A percentile compares a stretch with the other conserved stretches of the same genome.
Conservation (phyloP, 2,888 invertebrate species). For the Hydraecia micacea region DNA sequence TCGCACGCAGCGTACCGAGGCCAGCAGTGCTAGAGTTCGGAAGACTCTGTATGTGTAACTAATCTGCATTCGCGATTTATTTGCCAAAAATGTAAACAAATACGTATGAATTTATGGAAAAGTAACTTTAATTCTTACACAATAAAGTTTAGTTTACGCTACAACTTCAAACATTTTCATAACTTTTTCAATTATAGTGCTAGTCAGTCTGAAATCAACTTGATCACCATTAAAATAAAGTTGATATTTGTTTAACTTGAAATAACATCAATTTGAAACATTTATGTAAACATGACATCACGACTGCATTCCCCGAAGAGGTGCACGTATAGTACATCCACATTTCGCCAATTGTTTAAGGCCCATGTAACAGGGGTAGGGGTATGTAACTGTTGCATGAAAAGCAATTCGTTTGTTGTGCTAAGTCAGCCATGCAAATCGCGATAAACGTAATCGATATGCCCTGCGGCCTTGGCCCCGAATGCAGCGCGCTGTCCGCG, state of each 20-base stretch:
- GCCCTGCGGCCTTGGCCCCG: constrained; percentile 84
- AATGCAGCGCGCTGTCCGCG: constrained; percentile 79
- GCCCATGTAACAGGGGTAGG: neutral
- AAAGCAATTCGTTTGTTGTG: constrained; percentile 60
- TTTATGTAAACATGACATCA: neutral
- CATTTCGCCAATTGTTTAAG: neutral
- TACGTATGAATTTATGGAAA: too few relatives aligned
- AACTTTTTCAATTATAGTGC: too few relatives aligned
- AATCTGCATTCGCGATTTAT: too few relatives aligned
- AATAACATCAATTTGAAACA: too few relatives aligned
- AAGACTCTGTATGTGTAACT: neutral
- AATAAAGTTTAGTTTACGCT: too few relatives aligned
- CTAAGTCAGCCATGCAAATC: constrained; percentile 78
- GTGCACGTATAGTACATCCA: neutral
- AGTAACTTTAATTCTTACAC: too few relatives aligned
- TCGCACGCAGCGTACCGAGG: constrained; percentile 42
- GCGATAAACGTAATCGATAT: constrained; percentile 84
- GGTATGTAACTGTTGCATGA: constrained; percentile 51
- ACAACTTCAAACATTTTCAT: too few relatives aligned
- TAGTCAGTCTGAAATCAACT: too few relatives aligned
- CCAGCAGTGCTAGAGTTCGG: neutral
- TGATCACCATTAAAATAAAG: too few relatives aligned
- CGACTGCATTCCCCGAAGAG: neutral
- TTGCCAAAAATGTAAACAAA: too few relatives aligned
- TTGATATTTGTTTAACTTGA: too few relatives aligned